Conservation (phyloP, 92 coral and sea anemone species). For the Pocillopora grandis region DNA sequence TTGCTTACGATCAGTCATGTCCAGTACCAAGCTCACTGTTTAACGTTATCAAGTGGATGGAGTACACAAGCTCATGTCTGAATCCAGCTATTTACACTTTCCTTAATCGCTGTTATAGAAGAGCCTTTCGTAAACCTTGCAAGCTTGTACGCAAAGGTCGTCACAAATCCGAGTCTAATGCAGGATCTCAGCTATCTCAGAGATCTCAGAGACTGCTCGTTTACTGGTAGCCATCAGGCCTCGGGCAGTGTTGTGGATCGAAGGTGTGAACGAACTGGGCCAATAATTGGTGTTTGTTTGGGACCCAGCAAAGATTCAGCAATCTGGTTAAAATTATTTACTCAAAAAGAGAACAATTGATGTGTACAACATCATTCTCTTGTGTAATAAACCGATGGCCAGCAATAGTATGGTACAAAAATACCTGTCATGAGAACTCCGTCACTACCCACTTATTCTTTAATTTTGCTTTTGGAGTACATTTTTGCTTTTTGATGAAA, state of each 20-base stretch:
- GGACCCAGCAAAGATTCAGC: constrained; percentile 4
- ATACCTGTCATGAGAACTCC: no score
- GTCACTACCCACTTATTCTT: no score
- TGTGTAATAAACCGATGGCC: no score
- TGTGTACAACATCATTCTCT: no score
- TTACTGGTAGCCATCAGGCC: constrained; percentile 19
- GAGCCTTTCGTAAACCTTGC: constrained; percentile 73
- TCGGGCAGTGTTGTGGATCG: constrained; percentile 7
- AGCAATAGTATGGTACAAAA: no score
- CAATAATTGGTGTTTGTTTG: constrained; percentile 9
- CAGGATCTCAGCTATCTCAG: background rate
- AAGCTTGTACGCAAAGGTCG: constrained; percentile 15
- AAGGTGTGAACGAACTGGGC: constrained; percentile 11
- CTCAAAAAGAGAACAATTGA: no score
- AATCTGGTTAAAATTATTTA: background rate
- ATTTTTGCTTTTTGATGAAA: no score
- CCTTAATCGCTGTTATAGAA: constrained; percentile 75
- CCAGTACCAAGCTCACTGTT: constrained; percentile 50
- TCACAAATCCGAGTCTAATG: constrained; percentile 7
- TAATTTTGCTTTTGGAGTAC: no score
- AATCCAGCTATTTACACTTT: constrained; percentile 79
- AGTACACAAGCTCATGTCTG: constrained; percentile 72
- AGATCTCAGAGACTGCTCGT: background rate
- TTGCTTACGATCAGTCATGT: constrained; percentile 55
- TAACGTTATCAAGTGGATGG: constrained; percentile 81